Evolutionary conservation across 1,140 invertebrate genomes (phyloP).

Genomic region (Bombus impatiens): DNA sequence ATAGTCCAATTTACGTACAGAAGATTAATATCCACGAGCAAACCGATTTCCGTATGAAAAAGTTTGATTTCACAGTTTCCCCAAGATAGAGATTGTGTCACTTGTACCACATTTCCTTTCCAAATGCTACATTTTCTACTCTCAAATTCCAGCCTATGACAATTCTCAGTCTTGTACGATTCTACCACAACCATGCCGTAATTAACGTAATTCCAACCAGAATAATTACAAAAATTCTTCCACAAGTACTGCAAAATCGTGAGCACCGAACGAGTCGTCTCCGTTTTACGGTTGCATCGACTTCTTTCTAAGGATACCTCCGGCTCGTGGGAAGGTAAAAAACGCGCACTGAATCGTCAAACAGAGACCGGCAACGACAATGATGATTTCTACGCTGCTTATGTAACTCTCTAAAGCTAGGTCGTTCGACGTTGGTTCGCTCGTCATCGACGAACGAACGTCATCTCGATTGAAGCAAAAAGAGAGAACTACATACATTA

Average conservation of each 20-base stretch:
- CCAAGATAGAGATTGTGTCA: not conserved
- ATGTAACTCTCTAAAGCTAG: slow-evolving; percentile 52
- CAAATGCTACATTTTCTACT: not conserved
- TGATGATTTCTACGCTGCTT: slow-evolving; percentile 70
- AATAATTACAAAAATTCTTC: not conserved
- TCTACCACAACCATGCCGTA: not conserved
- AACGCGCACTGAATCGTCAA: not conserved
- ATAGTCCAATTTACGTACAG: no score
- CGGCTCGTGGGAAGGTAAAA: slow-evolving; percentile 13
- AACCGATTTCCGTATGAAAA: not conserved
- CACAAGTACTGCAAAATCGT: not conserved
- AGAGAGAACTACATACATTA: not conserved
- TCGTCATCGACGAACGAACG: slow-evolving; percentile 1
- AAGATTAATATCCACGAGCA: no score
- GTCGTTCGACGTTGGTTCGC: not conserved
- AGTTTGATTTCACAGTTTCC: not conserved
- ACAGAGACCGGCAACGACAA: slow-evolving; percentile 26
- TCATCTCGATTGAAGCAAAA: not conserved
- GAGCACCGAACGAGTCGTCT: not conserved
- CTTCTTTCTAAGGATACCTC: not conserved
- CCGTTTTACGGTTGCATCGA: not conserved
- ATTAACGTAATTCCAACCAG: not conserved
- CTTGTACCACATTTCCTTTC: not conserved
- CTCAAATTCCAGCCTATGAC: not conserved
- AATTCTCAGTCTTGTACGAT: not conserved